These are phyloP conservation scores for Colletes gigas DNA, from an alignment of 1,140 invertebrate genomes.

Conservation along the genomic window DNA sequence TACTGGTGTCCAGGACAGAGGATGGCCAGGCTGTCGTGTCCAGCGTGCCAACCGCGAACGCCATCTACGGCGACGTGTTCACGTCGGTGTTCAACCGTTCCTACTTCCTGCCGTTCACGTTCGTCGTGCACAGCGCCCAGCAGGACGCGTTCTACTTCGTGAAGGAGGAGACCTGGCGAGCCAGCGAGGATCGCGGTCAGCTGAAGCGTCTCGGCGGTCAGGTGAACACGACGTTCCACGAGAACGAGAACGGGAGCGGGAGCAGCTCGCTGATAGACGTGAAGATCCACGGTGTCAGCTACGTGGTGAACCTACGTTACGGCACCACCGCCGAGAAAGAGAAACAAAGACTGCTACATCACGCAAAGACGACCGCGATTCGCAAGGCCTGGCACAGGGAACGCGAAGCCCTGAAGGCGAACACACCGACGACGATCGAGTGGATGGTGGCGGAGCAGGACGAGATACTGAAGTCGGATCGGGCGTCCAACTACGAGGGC, in stretches of 20 bases:
- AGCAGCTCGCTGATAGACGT: constrained; percentile 86
- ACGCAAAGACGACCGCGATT: constrained; percentile 92
- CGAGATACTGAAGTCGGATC: constrained; percentile 91
- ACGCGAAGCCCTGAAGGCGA: constrained; percentile 89
- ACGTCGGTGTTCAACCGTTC: constrained; percentile 97
- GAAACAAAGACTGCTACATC: constrained; percentile 91
- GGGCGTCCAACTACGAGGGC: constrained; percentile 91
- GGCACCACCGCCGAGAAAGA: constrained; percentile 95
- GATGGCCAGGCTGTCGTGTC: constrained; percentile 92
- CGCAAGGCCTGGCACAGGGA: constrained; percentile 96
- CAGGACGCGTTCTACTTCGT: constrained; percentile 98
- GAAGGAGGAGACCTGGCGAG: constrained; percentile 93
- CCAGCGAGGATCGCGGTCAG: constrained; percentile 92
- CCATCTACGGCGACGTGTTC: constrained; percentile 95
- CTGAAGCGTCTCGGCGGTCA: constrained; percentile 93
- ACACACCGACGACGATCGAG: constrained; percentile 87
- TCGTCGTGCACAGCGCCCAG: constrained; percentile 92
- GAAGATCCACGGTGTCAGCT: constrained; percentile 91
- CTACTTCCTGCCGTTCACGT: constrained; percentile 92
- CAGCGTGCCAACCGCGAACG: constrained; percentile 92
- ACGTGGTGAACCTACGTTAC: constrained; percentile 92
- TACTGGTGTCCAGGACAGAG: constrained; percentile 90
- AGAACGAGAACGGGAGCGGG: constrained; percentile 87
- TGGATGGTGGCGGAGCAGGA: constrained; percentile 92
- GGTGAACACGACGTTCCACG: constrained; percentile 96